Evolutionary conservation across 1,140 invertebrate species (phyloP).

Genomic region (Pseudomyrmex cubaensis): DNA sequence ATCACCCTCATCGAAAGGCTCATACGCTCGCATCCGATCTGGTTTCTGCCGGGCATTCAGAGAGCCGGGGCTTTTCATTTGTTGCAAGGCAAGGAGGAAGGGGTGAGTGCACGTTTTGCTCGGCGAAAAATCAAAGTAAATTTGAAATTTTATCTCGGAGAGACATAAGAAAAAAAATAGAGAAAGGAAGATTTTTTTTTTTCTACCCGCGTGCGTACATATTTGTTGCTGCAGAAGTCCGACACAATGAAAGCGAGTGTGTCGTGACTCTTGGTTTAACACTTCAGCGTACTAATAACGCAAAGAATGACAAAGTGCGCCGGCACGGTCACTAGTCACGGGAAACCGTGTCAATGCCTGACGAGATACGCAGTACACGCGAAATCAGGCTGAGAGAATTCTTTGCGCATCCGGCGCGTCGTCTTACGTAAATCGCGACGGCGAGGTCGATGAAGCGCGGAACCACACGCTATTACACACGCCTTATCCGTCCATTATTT

Average conservation of each 20-base stretch:
- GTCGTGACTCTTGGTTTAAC: constrained; percentile 27
- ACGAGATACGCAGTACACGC: neutral
- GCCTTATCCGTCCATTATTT: neutral
- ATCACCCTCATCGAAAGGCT: constrained; percentile 94
- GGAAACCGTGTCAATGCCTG: constrained; percentile 65
- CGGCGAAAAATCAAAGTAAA: constrained; percentile 55
- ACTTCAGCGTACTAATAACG: neutral
- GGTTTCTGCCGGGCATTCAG: constrained; percentile 97
- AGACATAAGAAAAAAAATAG: too few relatives aligned
- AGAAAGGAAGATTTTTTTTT: too few relatives aligned
- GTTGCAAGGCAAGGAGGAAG: constrained; percentile 96
- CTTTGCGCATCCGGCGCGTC: constrained; percentile 1
- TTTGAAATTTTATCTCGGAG: neutral
- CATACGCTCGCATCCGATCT: constrained; percentile 96
- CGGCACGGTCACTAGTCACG: neutral
- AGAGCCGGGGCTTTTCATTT: constrained; percentile 96
- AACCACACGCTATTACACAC: neutral
- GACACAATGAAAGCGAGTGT: constrained; percentile 41
- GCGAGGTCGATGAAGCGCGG: constrained; percentile 1
- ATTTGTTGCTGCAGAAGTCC: neutral
- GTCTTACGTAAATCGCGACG: constrained; percentile 22
- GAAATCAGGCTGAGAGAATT: constrained; percentile 36
- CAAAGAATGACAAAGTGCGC: constrained; percentile 19
- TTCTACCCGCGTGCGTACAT: neutral
- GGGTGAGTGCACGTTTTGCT: constrained; percentile 87